These are phyloP conservation scores for Ephydatia muelleri DNA, from an alignment of 37 sponge, comb jelly and placozoan species.

Conservation along the genomic window DNA sequence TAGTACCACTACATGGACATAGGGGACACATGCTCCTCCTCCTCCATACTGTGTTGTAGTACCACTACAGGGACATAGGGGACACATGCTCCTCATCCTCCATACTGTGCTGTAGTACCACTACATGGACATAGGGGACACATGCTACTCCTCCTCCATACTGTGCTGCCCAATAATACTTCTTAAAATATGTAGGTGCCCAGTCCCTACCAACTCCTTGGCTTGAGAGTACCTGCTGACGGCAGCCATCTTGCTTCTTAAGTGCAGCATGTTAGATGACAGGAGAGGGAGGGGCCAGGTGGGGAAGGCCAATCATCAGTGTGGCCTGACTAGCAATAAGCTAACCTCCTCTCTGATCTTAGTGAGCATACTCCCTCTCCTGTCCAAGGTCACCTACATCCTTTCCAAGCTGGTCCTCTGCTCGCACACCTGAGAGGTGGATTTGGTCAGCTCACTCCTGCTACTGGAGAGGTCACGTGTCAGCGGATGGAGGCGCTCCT, in stretches of 20 bases:
- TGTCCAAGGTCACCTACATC: slow-evolving; percentile 6
- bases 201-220: too few relatives aligned
- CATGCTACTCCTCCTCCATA: too few relatives aligned
- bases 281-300: not conserved
- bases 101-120: too few relatives aligned
- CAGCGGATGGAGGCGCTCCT: slow-evolving; percentile 33
- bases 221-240: not conserved
- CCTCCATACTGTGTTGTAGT: too few relatives aligned
- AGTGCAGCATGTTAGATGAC: not conserved
- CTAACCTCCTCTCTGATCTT: not conserved
- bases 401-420: not conserved
- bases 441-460: slow-evolving; percentile 9
- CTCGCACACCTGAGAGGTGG: not conserved
- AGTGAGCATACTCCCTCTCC: not conserved
- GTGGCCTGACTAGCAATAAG: not conserved
- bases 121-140: too few relatives aligned
- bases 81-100: too few relatives aligned
- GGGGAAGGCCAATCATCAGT: not conserved
- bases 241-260: not conserved
- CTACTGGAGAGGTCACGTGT: slow-evolving; percentile 14
- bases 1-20: too few relatives aligned
- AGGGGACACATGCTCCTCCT: too few relatives aligned
- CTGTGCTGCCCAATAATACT: too few relatives aligned
- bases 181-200: too few relatives aligned
- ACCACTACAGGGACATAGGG: too few relatives aligned